A percentile compares a stretch with the other conserved stretches of the same genome.
phyloP scores from a whole-genome alignment of 2,888 invertebrate species.

The Caenorhabditis sp. region DNA sequence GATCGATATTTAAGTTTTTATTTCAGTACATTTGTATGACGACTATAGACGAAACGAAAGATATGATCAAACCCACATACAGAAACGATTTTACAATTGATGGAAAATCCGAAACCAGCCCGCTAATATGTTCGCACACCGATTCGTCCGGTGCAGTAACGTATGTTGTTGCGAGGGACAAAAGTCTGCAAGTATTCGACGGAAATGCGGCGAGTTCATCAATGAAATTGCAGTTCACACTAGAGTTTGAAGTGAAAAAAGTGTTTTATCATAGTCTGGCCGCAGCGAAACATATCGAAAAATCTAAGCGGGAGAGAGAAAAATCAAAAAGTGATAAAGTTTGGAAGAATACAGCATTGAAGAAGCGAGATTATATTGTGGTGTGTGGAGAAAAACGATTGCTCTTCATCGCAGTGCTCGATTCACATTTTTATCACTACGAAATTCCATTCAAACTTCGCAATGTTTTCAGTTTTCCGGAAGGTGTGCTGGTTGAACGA shows the following conservation, averaged over 20 bases:
- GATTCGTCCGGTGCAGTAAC: background rate
- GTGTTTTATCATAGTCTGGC: background rate
- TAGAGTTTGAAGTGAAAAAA: background rate
- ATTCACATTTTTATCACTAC: constrained; percentile 20
- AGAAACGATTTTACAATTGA: background rate
- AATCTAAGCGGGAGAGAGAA: background rate
- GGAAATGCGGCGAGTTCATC: background rate
- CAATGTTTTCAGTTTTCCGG: constrained; percentile 20
- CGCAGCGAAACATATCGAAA: background rate
- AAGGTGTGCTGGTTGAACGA: constrained; percentile 24
- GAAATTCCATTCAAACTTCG: constrained; percentile 51
- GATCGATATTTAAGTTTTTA: too few relatives aligned
- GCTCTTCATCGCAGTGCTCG: background rate
- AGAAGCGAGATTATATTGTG: background rate
- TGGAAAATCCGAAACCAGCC: background rate
- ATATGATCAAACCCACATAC: background rate
- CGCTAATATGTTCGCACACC: background rate
- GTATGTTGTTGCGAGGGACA: background rate
- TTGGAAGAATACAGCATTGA: background rate
- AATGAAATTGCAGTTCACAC: background rate
- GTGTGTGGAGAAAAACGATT: background rate
- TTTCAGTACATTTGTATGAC: background rate
- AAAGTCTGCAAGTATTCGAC: background rate
- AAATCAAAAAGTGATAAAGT: background rate
- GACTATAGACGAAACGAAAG: background rate